Base-by-base conservation (phyloP, 2,888 invertebrate genomes). In the Phlogophora meticulosa region DNA sequence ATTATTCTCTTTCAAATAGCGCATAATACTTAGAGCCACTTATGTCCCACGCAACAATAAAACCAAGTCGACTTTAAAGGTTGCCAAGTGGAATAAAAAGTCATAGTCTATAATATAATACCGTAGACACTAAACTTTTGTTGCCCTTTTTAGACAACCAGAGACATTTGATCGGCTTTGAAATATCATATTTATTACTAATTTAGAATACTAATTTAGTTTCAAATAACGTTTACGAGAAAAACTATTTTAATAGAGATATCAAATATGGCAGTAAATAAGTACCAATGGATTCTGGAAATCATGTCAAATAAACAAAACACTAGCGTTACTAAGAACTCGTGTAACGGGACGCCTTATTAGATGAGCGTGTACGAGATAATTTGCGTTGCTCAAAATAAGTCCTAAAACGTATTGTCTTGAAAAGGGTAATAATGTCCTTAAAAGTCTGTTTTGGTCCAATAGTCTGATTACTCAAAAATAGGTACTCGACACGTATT, bases 1-100 rank as follows among this genome's bases (percentile, higher is more conserved):
- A 68, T 76, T 49, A 67, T 75, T 55, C 69, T 59, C 40, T 60
- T n/a, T 45, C 43, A 51, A 51, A 59, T 59, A 51, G 15, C 22
- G 36, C 22, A n/a, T 66, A 10, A 74, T 66, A 57, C 28, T 13
- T 20, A 22, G 28, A 32, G 46, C 46, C 36, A 48, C 34, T 53
- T 42, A 60, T 53, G 43, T 34, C 10, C 22, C 45, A 56, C 17
- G 43, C 20, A 40, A 55, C 24, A 2, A 22, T 10, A 36, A 24
- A 64, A 42, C 42, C 22, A 42, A 36, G 36, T 48, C 34, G 42
- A 17, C 5, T 42, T 62, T 49, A 11, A 34, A 66, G 24, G 67
- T 67, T 61, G 20, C 13, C 2, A n/a, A 45, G 4, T 45, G 13
- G 17, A 34, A 17, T 1, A 24, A 7, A 17, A 34, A 24, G 17